phyloP scores from a whole-genome alignment of 2,797 vertebrate genomes.

The Peromyscus melanophrys region DNA sequence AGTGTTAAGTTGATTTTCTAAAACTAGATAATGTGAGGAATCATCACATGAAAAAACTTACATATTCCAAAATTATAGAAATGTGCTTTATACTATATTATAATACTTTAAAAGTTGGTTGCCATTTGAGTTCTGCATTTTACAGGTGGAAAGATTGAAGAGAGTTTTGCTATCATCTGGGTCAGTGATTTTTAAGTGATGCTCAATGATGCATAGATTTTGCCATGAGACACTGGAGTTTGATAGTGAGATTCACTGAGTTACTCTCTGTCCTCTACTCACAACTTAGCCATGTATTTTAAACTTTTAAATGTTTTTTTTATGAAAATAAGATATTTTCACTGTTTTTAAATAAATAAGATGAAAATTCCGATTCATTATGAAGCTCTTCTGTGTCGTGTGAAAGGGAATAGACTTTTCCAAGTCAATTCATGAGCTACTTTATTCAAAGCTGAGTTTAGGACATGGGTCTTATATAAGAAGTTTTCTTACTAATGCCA shows the following conservation, averaged over 20 bases:
- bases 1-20: background rate
- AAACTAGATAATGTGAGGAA: constrained; percentile 23
- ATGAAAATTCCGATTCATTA: background rate
- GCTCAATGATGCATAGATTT: background rate
- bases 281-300: background rate
- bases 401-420: background rate
- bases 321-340: background rate
- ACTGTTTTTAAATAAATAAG: background rate
- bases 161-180: background rate
- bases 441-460: constrained; percentile 15
- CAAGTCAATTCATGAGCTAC: background rate
- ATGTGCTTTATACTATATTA: background rate
- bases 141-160: background rate
- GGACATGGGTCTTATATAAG: background rate
- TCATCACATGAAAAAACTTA: background rate
- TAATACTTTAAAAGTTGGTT: constrained; percentile 30
- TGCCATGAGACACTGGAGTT: background rate
- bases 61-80: background rate
- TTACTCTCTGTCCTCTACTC: background rate
- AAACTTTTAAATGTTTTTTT: background rate
- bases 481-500: background rate
- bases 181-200: background rate
- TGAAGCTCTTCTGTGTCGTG: background rate
- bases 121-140: background rate
- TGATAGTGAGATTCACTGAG: background rate